Evolutionary conservation across 2,113 vertebrate genomes (phyloP).

Genomic region (Microcebus murinus): DNA sequence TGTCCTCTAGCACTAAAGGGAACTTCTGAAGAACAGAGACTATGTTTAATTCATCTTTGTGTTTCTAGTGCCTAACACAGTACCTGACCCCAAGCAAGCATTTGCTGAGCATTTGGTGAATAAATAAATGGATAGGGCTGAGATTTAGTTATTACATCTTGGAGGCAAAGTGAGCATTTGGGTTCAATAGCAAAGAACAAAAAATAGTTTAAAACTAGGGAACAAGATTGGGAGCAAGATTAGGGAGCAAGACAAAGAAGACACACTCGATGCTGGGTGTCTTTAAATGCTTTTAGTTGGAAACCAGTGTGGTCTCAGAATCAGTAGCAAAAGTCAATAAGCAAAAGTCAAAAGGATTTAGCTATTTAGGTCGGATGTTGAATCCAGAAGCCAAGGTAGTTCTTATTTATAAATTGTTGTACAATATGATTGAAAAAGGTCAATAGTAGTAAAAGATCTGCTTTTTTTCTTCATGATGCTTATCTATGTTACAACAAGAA

Average conservation of each 20-base stretch:
- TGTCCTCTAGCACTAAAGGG: neutral
- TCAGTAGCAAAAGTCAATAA: neutral
- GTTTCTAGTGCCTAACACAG: neutral
- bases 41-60: neutral
- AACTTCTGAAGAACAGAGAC: neutral
- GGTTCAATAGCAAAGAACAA: neutral
- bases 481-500: neutral
- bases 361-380: neutral
- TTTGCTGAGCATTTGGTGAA: neutral
- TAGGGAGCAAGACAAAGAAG: neutral
- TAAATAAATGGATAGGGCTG: neutral
- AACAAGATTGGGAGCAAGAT: neutral
- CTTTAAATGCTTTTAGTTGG: neutral
- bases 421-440: constrained; percentile 30
- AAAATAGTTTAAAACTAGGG: neutral
- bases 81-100: neutral
- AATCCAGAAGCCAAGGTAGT: constrained; percentile 7
- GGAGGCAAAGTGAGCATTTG: neutral
- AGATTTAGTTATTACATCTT: neutral
- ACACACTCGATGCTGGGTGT: neutral
- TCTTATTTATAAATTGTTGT: constrained; percentile 9
- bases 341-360: neutral
- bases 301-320: neutral
- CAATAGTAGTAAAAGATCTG: neutral
- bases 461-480: neutral